These are phyloP conservation scores for Corythoichthys haematopterus DNA, from an alignment of 2,113 vertebrate species.

Conservation along the genomic window DNA sequence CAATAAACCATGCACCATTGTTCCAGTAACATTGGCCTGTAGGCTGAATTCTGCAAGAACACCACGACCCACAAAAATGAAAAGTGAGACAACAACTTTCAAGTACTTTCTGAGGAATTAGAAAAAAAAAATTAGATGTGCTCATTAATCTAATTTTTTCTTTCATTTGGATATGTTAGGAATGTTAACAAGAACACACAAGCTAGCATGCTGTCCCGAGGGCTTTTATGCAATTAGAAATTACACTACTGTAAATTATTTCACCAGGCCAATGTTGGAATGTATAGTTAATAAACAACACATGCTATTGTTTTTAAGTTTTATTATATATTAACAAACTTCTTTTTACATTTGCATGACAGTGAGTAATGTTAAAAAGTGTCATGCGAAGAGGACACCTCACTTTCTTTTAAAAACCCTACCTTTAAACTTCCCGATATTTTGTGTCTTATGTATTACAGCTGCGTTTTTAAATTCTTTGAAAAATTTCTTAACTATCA, in stretches of 20 bases:
- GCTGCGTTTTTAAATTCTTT: no score
- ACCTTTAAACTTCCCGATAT: no score
- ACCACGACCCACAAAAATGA: conserved; percentile 10
- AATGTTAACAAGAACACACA: conserved; percentile 4
- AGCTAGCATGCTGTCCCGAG: not conserved
- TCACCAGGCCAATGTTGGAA: not conserved
- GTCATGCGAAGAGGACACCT: not conserved
- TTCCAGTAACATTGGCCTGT: conserved; percentile 41
- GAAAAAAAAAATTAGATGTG: not conserved
- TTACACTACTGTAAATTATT: not conserved
- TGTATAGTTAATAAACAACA: not conserved
- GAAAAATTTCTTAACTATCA: no score
- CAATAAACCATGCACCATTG: conserved; percentile 64
- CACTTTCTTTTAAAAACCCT: no score
- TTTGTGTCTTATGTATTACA: no score
- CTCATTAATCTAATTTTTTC: not conserved
- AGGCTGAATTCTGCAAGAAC: conserved; percentile 32
- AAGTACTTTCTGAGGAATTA: not conserved
- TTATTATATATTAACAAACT: not conserved
- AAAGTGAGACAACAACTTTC: not conserved
- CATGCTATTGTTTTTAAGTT: not conserved
- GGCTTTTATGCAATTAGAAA: not conserved
- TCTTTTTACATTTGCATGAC: not conserved
- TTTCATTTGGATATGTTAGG: not conserved
- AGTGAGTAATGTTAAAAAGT: not conserved